Conservation (phyloP, 2,113 vertebrate species). For the Pituophis catenifer region DNA sequence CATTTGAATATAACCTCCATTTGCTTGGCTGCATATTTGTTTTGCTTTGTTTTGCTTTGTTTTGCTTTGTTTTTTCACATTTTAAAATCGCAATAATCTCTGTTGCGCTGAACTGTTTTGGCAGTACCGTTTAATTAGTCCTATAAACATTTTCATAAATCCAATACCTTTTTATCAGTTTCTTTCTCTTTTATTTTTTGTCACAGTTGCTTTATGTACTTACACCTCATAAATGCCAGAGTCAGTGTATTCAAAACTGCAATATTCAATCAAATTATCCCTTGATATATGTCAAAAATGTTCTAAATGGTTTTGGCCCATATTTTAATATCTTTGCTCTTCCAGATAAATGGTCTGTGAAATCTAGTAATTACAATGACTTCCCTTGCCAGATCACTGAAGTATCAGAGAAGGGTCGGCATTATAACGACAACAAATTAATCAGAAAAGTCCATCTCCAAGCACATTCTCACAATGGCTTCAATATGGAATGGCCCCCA, state of each 20-base stretch:
- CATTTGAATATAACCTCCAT: background rate
- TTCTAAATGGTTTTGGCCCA: constrained; percentile 47
- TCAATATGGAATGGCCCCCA: constrained; percentile 69
- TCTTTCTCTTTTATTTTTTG: background rate
- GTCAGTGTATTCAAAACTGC: constrained; percentile 45
- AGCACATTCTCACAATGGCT: constrained; percentile 69
- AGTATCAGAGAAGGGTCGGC: constrained; percentile 61
- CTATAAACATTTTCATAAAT: constrained; percentile 36
- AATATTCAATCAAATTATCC: constrained; percentile 57
- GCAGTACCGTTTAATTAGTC: constrained; percentile 32
- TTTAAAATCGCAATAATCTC: constrained; percentile 29
- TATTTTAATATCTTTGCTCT: constrained; percentile 61
- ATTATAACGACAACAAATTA: constrained; percentile 66
- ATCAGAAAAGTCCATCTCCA: constrained; percentile 72
- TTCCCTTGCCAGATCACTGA: constrained; percentile 62
- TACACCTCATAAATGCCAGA: constrained; percentile 53
- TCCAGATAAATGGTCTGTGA: constrained; percentile 65
- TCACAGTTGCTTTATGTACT: constrained; percentile 37
- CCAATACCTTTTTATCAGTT: constrained; percentile 16
- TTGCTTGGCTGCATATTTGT: background rate
- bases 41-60: background rate
- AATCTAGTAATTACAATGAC: constrained; percentile 55
- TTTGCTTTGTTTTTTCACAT: background rate
- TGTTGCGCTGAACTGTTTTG: constrained; percentile 19
- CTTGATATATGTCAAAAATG: constrained; percentile 48